phyloP scores from a whole-genome alignment of 2,797 vertebrate species.

The Cryptoblepharus egeriae region DNA sequence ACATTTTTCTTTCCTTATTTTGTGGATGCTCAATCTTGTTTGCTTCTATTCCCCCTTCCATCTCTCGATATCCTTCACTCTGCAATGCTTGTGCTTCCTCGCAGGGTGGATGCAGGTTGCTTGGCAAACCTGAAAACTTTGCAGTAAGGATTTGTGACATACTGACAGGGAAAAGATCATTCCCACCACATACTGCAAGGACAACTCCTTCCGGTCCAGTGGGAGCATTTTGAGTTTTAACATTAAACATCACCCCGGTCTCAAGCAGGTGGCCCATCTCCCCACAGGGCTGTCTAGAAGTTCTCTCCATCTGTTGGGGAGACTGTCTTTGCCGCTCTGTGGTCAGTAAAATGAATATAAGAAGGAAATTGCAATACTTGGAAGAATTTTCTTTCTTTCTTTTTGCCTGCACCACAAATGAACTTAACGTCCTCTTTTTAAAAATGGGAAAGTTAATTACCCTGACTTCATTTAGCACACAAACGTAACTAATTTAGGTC shows the following conservation, averaged over 20 bases:
- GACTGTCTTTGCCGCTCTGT: background rate
- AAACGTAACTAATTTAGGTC: no score
- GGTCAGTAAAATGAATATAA: background rate
- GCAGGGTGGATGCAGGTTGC: background rate
- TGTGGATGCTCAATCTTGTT: conserved; percentile 11
- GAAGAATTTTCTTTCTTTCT: background rate
- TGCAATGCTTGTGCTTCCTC: background rate
- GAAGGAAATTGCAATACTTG: background rate
- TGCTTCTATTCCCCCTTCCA: background rate
- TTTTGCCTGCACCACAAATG: background rate
- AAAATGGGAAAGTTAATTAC: background rate
- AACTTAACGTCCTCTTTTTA: background rate
- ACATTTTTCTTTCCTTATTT: background rate
- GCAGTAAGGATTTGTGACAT: background rate
- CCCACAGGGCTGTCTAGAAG: background rate
- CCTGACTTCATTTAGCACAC: background rate
- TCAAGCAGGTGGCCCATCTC: background rate
- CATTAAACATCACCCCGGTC: background rate
- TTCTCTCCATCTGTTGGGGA: background rate
- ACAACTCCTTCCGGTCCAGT: fast-evolving
- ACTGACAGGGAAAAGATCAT: background rate
- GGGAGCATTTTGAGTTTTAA: fast-evolving
- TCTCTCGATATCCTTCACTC: background rate
- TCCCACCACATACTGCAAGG: background rate
- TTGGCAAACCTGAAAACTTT: background rate